Evolutionary conservation across 1,140 invertebrate species (phyloP), one percentile per base, ranked within the genome.

Genomic region (Hycleus cichorii): DNA sequence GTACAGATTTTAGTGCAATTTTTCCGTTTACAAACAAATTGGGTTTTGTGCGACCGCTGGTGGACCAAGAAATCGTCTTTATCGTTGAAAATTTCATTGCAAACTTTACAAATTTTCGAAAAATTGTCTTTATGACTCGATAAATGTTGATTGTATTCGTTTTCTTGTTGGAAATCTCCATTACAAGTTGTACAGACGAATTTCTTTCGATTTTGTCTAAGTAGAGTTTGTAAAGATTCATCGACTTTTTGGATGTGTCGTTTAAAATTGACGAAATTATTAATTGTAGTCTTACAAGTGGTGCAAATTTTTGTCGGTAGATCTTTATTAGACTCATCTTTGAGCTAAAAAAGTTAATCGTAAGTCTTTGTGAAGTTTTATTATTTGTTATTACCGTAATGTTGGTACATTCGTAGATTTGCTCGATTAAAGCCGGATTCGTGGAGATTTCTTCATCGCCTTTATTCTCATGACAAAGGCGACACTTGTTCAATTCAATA

Each of bases 1-100:
- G 44, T 44, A 18, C 50, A 50, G 3, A 60, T 46, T 57, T 60
- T 60, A 5, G 8, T 49, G 32, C 62, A 64, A 48, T 65, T 60
- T 47, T 49, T 47, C 26, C 32, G 45, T 11, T 18, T 53, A 27
- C 63, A 64, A 18, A 48, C 32, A 39, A 59, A 62, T n/a, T 45
- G 47, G 9, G 18, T 44, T 38, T 42, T 43, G 39, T 48, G 43
- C 11, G n/a, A n/a, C 54, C 60, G 58, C n/a, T 39, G 5, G 49
- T 59, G 60, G 12, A 24, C 39, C 6, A 39, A 5, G 9, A 24
- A 47, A 9, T 43, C 49, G 2, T 42, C 45, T 46, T 18, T 32
- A 24, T 59, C 40, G 24, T 53, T 39, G 50, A 55, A 59, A 25
- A n/a, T 45, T 53, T 32, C 42, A 27, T 58, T 27, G 47, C 52